These are phyloP conservation scores for Spheniscus mendiculus DNA, from an alignment of 2,113 vertebrate species.

Conservation along the genomic window DNA sequence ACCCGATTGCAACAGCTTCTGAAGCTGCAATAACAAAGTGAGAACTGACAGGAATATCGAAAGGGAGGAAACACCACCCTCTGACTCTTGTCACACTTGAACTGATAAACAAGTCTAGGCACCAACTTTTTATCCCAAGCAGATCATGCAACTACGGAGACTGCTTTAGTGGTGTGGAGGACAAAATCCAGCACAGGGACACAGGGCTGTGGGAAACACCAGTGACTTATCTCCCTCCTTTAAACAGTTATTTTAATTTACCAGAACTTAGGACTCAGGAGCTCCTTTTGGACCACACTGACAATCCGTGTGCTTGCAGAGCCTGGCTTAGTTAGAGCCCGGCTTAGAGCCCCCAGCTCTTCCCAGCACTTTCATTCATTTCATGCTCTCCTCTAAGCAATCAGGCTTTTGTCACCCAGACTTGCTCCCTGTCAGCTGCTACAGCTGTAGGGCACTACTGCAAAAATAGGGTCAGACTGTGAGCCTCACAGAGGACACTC, in stretches of 20 bases:
- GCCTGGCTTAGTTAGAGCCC: not conserved
- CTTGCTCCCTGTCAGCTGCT: not conserved
- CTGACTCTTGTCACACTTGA: not conserved
- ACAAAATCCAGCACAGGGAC: not conserved
- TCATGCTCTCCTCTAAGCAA: not conserved
- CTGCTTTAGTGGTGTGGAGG: not conserved
- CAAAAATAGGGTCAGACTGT: not conserved
- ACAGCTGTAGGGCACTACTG: not conserved
- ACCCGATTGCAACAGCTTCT: not conserved
- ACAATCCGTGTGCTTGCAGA: not conserved
- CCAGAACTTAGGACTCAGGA: not conserved
- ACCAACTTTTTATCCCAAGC: not conserved
- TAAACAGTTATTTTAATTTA: not conserved
- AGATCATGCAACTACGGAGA: not conserved
- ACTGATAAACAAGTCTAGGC: not conserved
- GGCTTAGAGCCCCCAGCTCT: not conserved
- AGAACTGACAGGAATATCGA: not conserved
- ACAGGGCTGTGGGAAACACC: not conserved
- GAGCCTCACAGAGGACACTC: not conserved
- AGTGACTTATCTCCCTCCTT: not conserved
- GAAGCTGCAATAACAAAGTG: not conserved
- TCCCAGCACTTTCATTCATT: not conserved
- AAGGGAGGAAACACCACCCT: not conserved
- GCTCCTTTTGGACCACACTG: not conserved
- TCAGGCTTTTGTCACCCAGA: not conserved